Percentiles rank a stretch among this genome's conserved stretches.
Evolutionary conservation across 2,797 vertebrate genomes (phyloP).

Genomic region (Phalanger gymnotis): DNA sequence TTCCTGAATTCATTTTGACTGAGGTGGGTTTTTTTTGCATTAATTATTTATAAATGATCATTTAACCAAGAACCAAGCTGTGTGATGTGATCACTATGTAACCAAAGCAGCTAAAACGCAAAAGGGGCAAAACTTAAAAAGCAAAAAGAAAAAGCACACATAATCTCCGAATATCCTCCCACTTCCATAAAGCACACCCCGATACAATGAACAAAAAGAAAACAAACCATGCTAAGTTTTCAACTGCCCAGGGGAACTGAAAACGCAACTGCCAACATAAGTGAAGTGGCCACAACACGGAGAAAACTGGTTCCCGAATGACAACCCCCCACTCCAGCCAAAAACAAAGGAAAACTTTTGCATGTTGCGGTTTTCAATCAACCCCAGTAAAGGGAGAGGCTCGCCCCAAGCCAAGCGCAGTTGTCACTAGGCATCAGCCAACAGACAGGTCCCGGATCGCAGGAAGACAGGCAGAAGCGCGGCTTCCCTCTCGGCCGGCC

Average conservation of each 20-base stretch:
- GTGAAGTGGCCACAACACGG: background rate
- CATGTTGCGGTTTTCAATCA: conserved; percentile 73
- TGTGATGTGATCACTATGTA: background rate
- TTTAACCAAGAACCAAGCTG: background rate
- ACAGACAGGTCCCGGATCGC: background rate
- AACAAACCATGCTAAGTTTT: conserved; percentile 26
- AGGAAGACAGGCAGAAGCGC: background rate
- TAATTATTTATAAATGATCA: conserved; percentile 1
- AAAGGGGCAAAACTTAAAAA: background rate
- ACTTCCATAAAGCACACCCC: conserved; percentile 38
- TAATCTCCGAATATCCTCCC: conserved; percentile 36
- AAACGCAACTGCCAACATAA: background rate
- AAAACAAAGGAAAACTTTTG: conserved; percentile 75
- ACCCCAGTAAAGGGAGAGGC: background rate
- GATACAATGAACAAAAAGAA: conserved; percentile 17
- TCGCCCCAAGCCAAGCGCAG: conserved; percentile 25
- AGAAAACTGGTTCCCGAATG: conserved; percentile 18
- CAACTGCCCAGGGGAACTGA: background rate
- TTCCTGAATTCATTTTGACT: conserved; percentile 19
- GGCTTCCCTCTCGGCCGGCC: background rate
- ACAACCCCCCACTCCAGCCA: conserved; percentile 41
- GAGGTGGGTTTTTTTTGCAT: background rate
- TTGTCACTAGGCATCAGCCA: conserved; percentile 8
- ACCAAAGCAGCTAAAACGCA: background rate
- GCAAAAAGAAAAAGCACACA: background rate